These are phyloP conservation scores for Drosophila picticornis DNA, from an alignment of 2,888 invertebrate species.

Conservation along the genomic window DNA sequence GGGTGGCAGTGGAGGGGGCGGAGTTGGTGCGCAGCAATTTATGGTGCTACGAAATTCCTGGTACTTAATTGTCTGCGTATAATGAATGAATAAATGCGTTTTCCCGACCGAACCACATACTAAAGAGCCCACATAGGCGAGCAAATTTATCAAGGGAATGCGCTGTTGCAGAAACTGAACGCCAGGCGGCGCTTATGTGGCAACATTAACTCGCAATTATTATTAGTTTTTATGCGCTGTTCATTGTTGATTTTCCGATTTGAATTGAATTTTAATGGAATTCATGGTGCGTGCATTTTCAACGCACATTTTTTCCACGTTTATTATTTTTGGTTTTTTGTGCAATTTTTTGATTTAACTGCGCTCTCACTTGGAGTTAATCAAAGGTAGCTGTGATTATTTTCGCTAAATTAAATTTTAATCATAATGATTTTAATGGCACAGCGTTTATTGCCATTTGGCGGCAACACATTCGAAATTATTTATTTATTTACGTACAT, in stretches of 20 bases:
- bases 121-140: conserved; percentile 1
- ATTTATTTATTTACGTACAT: neutral
- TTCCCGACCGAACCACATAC: conserved; percentile 14
- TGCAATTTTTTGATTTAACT: conserved; percentile 47
- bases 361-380: conserved; percentile 59
- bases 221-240: conserved; percentile 73
- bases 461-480: conserved; percentile 16
- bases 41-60: conserved; percentile 80
- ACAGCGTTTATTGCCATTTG: conserved; percentile 51
- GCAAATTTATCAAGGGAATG: conserved; percentile 42
- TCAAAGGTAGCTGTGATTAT: conserved; percentile 68
- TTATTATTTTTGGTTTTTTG: conserved; percentile 8
- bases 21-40: conserved; percentile 55
- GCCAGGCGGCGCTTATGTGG: conserved; percentile 37
- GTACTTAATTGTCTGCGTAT: conserved; percentile 81
- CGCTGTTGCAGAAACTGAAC: conserved; percentile 23
- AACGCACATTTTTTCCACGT: conserved; percentile 18
- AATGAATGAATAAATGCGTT: conserved; percentile 80
- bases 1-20: neutral
- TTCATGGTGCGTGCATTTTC: conserved; percentile 62
- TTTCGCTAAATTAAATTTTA: conserved; percentile 78
- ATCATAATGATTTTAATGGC: conserved; percentile 68
- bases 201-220: conserved; percentile 69
- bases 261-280: conserved; percentile 80
- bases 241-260: conserved; percentile 55